Conservation (phyloP, 2,113 vertebrate genomes). For the Stigmatopora argus region DNA sequence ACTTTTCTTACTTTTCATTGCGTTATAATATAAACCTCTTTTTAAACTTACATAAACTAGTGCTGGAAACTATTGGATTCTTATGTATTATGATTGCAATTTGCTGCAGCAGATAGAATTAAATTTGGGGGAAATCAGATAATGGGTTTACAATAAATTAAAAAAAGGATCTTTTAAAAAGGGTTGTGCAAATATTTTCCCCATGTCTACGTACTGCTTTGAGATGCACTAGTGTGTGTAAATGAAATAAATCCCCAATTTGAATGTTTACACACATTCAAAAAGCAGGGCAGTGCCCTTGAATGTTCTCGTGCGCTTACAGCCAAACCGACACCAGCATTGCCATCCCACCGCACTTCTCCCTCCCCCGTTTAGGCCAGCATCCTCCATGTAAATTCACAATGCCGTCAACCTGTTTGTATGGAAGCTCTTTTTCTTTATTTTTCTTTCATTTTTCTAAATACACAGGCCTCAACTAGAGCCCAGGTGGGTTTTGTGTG, state of each 20-base stretch:
- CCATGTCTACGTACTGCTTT: not conserved
- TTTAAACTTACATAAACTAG: too few species aligned
- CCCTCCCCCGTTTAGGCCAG: not conserved
- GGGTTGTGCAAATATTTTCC: too few species aligned
- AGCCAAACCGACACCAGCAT: conserved; percentile 24
- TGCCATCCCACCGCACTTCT: not conserved
- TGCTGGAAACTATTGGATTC: too few species aligned
- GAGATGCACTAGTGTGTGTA: not conserved
- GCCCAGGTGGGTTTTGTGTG: conserved; percentile 64
- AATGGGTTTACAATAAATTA: too few species aligned
- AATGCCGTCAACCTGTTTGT: conserved; percentile 17
- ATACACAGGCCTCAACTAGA: conserved; percentile 47
- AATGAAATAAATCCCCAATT: not conserved
- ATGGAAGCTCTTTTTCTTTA: conserved; percentile 50
- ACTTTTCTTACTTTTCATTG: too few species aligned
- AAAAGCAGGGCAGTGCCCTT: conserved; percentile 1
- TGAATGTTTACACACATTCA: not conserved
- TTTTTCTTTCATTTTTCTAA: too few species aligned
- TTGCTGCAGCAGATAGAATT: too few species aligned
- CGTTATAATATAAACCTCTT: too few species aligned
- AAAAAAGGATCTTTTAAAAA: too few species aligned
- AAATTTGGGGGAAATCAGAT: too few species aligned
- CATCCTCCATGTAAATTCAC: conserved; percentile 30
- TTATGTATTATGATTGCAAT: too few species aligned
- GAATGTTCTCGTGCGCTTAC: conserved; percentile 1